phyloP scores from a whole-genome alignment of 2,888 invertebrate genomes.

The Drosophila austrosaltans region DNA sequence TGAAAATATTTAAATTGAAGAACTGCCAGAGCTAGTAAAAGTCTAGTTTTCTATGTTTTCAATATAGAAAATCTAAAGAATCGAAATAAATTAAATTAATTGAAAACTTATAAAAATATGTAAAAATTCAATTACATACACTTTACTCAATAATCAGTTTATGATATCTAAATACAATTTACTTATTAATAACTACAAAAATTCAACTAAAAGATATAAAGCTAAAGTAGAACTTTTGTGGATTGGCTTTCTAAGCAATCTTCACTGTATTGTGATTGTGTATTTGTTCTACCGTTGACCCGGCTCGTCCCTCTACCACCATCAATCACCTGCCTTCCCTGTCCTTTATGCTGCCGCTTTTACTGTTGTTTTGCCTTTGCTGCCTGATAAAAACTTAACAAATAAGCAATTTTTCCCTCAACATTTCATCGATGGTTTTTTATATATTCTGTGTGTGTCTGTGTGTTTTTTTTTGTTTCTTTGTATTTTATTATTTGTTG shows the following conservation, averaged over 20 bases:
- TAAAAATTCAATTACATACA: too few species aligned
- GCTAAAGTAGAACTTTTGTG: background rate
- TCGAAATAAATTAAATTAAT: too few species aligned
- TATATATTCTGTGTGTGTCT: background rate
- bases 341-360: constrained; percentile 10
- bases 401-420: constrained; percentile 45
- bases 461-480: constrained; percentile 9
- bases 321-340: constrained; percentile 22
- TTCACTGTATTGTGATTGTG: constrained; percentile 10
- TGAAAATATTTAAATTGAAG: too few species aligned
- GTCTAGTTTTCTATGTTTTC: too few species aligned
- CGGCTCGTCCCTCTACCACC: background rate
- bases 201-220: too few species aligned
- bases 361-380: constrained; percentile 42
- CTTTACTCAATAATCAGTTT: too few species aligned
- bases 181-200: too few species aligned
- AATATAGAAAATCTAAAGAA: too few species aligned
- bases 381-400: constrained; percentile 40
- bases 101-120: too few species aligned
- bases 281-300: constrained; percentile 16
- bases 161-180: too few species aligned
- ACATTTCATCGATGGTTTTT: constrained; percentile 13
- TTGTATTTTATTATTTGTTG: constrained; percentile 6
- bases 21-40: too few species aligned
- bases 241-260: background rate